Evolutionary conservation across 2,888 invertebrate species (phyloP).

Genomic region (Helleia helle): DNA sequence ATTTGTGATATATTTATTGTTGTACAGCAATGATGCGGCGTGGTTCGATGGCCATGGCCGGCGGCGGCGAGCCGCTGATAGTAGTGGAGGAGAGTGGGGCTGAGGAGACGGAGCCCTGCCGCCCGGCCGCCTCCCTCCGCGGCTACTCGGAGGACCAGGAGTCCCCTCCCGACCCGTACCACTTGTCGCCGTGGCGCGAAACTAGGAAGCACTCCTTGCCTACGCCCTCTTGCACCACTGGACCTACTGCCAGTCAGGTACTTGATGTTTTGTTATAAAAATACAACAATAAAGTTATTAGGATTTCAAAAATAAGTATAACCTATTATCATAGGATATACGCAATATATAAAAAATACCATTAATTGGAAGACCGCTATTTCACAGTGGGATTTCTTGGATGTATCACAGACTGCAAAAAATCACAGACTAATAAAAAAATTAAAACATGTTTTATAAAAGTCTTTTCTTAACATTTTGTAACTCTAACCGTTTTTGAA

Average conservation of each 20-base stretch:
- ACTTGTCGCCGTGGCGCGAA: slow-evolving; percentile 87
- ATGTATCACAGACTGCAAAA: too few relatives aligned
- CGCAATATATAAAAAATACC: too few relatives aligned
- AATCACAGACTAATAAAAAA: too few relatives aligned
- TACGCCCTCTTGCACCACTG: slow-evolving; percentile 87
- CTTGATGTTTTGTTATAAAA: background rate
- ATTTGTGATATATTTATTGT: slow-evolving; percentile 2
- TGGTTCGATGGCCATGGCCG: slow-evolving; percentile 76
- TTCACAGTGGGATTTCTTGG: too few relatives aligned
- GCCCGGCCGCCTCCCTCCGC: slow-evolving; percentile 70
- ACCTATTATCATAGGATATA: too few relatives aligned
- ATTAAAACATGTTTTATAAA: too few relatives aligned
- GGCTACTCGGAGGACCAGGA: slow-evolving; percentile 82
- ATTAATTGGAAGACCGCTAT: too few relatives aligned
- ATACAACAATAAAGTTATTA: too few relatives aligned
- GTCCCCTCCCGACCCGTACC: slow-evolving; percentile 86
- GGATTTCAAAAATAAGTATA: too few relatives aligned
- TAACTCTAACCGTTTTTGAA: too few relatives aligned
- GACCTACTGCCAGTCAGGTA: slow-evolving; percentile 91
- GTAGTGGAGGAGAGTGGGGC: slow-evolving; percentile 86
- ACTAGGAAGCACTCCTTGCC: slow-evolving; percentile 88
- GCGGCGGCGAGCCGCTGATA: slow-evolving; percentile 83
- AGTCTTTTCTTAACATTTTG: too few relatives aligned
- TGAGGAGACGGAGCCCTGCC: slow-evolving; percentile 77
- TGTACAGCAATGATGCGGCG: slow-evolving; percentile 75